These are phyloP conservation scores for Thamnophis elegans DNA, from an alignment of 2,797 vertebrate species.

Conservation along the genomic window DNA sequence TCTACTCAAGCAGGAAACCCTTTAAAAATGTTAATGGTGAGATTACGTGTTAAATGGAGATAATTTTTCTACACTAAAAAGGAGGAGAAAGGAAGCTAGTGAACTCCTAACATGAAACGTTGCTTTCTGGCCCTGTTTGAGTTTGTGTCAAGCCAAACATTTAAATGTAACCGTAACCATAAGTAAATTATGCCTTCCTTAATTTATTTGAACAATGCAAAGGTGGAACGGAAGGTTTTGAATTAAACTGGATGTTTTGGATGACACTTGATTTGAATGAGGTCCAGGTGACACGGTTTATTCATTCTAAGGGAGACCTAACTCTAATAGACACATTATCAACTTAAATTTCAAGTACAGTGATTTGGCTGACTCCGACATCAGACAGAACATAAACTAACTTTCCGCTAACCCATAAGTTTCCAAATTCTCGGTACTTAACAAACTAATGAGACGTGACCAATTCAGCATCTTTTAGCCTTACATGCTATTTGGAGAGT, in stretches of 20 bases:
- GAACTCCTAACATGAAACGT: not conserved
- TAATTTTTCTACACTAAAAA: not conserved
- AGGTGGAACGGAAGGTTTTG: not conserved
- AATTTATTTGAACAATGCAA: not conserved
- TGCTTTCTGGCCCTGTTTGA: not conserved
- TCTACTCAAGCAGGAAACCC: too few relatives aligned
- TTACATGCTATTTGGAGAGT: constrained; percentile 53
- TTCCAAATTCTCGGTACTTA: constrained; percentile 42
- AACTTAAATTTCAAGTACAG: not conserved
- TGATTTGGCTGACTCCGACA: not conserved
- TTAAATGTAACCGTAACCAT: not conserved
- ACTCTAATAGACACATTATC: not conserved
- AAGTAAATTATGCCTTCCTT: not conserved
- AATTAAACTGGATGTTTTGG: not conserved
- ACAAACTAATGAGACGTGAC: constrained; percentile 22
- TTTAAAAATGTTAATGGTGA: not conserved
- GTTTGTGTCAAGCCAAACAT: not conserved
- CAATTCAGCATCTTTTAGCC: constrained; percentile 51
- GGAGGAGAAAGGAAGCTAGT: not conserved
- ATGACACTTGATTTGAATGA: not conserved
- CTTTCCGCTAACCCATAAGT: constrained; percentile 21
- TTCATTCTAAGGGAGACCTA: not conserved
- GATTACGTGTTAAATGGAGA: not conserved
- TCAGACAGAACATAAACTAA: constrained; percentile 29
- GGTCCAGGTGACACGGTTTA: not conserved